phyloP scores from a whole-genome alignment of 1,140 invertebrate species.

The Drosophila pandora region DNA sequence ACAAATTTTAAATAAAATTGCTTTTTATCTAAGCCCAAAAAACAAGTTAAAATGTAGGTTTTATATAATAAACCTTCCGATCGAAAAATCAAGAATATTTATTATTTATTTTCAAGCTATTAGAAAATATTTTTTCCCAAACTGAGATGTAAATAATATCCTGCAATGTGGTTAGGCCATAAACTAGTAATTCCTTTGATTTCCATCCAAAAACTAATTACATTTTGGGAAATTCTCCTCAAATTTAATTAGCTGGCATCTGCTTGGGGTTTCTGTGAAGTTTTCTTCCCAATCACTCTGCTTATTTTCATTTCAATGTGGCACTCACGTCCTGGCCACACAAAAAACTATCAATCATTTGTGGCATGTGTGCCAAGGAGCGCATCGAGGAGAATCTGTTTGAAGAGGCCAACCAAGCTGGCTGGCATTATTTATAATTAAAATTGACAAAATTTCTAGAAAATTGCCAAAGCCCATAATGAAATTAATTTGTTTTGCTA shows the following conservation, averaged over 20 bases:
- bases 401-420: conserved; percentile 5
- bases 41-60: too few species aligned
- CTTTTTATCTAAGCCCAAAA: too few species aligned
- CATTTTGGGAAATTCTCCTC: conserved; percentile 46
- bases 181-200: conserved; percentile 25
- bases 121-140: neutral
- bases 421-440: conserved; percentile 74
- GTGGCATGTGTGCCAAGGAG: conserved; percentile 43
- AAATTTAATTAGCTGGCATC: conserved; percentile 32
- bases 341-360: conserved; percentile 69
- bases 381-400: conserved; percentile 5
- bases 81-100: too few species aligned
- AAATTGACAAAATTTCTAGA: conserved; percentile 65
- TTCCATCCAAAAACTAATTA: conserved; percentile 46
- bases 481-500: conserved; percentile 72
- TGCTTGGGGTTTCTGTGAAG: conserved; percentile 9
- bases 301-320: conserved; percentile 12
- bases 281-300: conserved; percentile 10
- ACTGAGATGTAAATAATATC: neutral
- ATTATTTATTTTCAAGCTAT: neutral
- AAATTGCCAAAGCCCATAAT: conserved; percentile 35
- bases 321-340: conserved; percentile 31
- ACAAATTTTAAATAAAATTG: too few species aligned
- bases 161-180: neutral
- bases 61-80: too few species aligned